Evolutionary conservation across 2,113 vertebrate species (phyloP).

Genomic region (Petrocephalus microphthalmus): DNA sequence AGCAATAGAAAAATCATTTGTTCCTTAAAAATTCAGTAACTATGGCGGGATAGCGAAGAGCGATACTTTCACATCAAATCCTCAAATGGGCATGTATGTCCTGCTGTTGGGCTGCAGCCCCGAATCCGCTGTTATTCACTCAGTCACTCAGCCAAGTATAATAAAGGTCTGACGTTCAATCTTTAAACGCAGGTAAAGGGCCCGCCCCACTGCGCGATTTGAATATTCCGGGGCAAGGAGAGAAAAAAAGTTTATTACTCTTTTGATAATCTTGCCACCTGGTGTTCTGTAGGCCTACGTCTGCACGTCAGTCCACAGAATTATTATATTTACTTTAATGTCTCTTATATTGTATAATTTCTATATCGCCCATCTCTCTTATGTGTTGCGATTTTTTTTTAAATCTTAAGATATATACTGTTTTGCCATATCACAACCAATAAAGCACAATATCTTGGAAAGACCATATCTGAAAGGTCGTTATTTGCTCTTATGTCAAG

Average conservation of each 20-base stretch:
- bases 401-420: not conserved
- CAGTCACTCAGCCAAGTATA: slow-evolving; percentile 39
- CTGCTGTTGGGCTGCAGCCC: slow-evolving; percentile 14
- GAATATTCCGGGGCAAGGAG: slow-evolving; percentile 53
- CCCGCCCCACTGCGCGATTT: slow-evolving; percentile 51
- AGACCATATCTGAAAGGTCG: not conserved
- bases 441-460: not conserved
- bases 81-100: slow-evolving; percentile 25
- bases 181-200: slow-evolving; percentile 51
- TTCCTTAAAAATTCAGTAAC: slow-evolving; percentile 40
- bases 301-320: not conserved
- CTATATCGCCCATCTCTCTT: not conserved
- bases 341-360: not conserved
- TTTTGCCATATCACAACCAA: not conserved
- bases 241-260: slow-evolving; percentile 32
- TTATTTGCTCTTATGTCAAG: not conserved
- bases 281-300: slow-evolving; percentile 52
- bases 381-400: not conserved
- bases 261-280: slow-evolving; percentile 64
- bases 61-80: slow-evolving; percentile 26
- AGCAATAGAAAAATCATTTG: slow-evolving; percentile 30
- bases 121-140: not conserved
- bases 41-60: slow-evolving; percentile 39
- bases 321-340: not conserved
- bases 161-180: slow-evolving; percentile 27